Percentiles rank a stretch among this genome's conserved stretches.
phyloP scores from a whole-genome alignment of 2,113 vertebrate species.

The Oryzias melastigma region DNA sequence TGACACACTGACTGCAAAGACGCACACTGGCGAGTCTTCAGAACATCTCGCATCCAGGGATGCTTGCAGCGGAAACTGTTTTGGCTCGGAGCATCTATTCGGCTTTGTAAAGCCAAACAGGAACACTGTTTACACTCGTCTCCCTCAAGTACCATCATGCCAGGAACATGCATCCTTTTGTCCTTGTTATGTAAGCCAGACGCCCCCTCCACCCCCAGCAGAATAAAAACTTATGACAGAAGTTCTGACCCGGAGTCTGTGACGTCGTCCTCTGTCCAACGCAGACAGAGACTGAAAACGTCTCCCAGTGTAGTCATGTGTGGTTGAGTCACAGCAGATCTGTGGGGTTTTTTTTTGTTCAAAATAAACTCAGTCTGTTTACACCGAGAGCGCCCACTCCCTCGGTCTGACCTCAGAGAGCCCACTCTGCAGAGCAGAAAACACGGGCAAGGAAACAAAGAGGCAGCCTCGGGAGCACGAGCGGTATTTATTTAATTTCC shows the following conservation, averaged over 20 bases:
- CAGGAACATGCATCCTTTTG: conserved; percentile 37
- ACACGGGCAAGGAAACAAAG: conserved; percentile 4
- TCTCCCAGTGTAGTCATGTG: conserved; percentile 29
- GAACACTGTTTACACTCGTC: not conserved
- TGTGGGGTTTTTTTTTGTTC: conserved; percentile 23
- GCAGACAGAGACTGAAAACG: conserved; percentile 6
- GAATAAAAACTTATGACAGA: conserved; percentile 41
- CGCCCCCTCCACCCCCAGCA: conserved; percentile 22
- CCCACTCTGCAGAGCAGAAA: not conserved
- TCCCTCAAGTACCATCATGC: conserved; percentile 13
- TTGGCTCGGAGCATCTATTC: conserved; percentile 9
- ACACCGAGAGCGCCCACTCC: conserved; percentile 25
- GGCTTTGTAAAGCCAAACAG: conserved; percentile 5
- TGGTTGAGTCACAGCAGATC: conserved; percentile 42
- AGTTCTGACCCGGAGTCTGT: conserved; percentile 48
- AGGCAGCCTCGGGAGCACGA: conserved; percentile 6
- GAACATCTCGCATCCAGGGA: conserved; percentile 20
- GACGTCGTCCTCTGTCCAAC: conserved; percentile 13
- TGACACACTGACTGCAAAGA: conserved; percentile 9
- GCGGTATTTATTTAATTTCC: conserved; percentile 2
- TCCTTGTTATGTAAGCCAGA: conserved; percentile 46
- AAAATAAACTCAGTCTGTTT: conserved; percentile 47
- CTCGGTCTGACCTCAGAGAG: conserved; percentile 29
- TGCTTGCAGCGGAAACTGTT: not conserved
- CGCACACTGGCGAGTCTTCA: conserved; percentile 12